These are phyloP conservation scores for Cinclus mexicanus DNA, from an alignment of 2,113 vertebrate genomes.

Conservation along the genomic window DNA sequence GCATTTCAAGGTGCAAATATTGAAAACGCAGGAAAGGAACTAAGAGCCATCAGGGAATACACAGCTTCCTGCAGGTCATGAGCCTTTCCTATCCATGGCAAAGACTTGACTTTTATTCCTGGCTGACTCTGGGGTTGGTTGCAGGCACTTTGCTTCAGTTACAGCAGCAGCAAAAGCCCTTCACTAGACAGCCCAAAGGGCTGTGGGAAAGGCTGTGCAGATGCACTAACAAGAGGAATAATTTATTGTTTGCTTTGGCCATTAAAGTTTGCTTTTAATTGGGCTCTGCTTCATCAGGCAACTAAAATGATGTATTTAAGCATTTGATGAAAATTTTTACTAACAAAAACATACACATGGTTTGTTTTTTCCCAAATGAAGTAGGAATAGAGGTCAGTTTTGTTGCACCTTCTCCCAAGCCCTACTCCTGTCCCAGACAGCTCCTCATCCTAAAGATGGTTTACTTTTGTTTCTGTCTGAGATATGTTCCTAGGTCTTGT, in stretches of 20 bases:
- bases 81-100: neutral
- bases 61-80: neutral
- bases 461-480: neutral
- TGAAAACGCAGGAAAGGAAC: neutral
- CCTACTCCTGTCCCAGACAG: neutral
- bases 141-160: neutral
- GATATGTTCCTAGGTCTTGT: neutral
- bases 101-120: neutral
- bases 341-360: neutral
- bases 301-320: neutral
- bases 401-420: neutral
- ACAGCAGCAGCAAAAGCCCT: neutral
- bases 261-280: neutral
- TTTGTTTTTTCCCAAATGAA: neutral
- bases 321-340: neutral
- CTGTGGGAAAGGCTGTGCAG: neutral
- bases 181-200: neutral
- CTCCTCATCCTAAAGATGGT: neutral
- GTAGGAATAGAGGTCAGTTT: neutral
- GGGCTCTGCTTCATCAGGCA: neutral
- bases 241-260: neutral
- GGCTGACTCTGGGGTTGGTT: neutral
- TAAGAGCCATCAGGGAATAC: accelerated
- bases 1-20: neutral
- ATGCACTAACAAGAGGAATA: neutral